Percentiles rank a stretch among this genome's conserved stretches.
Evolutionary conservation across 2,888 invertebrate species (phyloP).

Genomic region (Labia minor): DNA sequence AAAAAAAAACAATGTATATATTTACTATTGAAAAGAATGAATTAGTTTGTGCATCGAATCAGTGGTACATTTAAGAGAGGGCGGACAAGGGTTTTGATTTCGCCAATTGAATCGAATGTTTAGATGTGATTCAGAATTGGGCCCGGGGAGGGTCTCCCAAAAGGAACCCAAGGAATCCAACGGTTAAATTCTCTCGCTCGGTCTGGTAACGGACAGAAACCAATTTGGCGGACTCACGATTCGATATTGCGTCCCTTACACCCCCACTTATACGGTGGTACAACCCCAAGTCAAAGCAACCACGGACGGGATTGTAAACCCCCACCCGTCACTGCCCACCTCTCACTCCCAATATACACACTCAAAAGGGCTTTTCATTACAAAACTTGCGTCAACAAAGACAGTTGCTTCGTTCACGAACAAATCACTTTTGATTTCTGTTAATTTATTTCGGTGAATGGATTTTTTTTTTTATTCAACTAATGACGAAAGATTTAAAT

Average conservation of each 20-base stretch:
- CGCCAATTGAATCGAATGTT: neutral
- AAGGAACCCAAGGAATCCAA: neutral
- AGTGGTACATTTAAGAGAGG: too few relatives aligned
- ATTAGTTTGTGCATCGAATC: too few relatives aligned
- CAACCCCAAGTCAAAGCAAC: neutral
- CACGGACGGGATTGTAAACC: neutral
- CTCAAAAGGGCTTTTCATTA: neutral
- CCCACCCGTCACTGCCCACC: too few relatives aligned
- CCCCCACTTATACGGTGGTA: neutral
- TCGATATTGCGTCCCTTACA: constrained; percentile 21
- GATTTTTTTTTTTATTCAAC: too few relatives aligned
- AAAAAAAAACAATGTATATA: too few relatives aligned
- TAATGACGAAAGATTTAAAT: too few relatives aligned
- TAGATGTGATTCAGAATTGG: too few relatives aligned
- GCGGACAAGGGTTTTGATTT: too few relatives aligned
- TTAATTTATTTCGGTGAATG: neutral
- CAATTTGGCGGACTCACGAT: constrained; percentile 24
- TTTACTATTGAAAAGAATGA: too few relatives aligned
- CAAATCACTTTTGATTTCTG: neutral
- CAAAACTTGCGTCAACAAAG: neutral
- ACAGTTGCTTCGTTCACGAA: neutral
- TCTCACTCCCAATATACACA: neutral
- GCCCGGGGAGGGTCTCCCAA: neutral
- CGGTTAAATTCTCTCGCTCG: constrained; percentile 16
- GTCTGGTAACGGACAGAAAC: constrained; percentile 22